Conservation (phyloP, 2,797 vertebrate genomes). For the Streptopelia turtur region DNA sequence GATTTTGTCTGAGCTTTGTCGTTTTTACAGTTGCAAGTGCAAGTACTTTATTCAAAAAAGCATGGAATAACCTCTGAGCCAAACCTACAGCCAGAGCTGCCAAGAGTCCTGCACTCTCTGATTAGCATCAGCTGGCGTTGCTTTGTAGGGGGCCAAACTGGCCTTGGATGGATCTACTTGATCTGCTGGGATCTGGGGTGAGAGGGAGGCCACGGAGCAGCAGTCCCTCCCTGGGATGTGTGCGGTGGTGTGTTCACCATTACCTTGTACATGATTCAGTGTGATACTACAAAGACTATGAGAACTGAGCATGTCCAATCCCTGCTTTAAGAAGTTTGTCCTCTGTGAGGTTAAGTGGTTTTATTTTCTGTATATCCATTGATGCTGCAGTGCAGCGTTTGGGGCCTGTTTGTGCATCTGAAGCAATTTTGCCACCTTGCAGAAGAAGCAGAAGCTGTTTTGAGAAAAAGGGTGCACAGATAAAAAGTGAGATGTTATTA, state of each 20-base stretch:
- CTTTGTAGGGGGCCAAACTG: background rate
- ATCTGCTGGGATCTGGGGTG: background rate
- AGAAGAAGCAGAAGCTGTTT: background rate
- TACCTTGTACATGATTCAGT: rapidly evolving
- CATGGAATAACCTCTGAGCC: background rate
- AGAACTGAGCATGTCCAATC: background rate
- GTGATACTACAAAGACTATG: background rate
- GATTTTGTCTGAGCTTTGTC: background rate
- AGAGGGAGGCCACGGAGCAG: background rate
- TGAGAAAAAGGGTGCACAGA: background rate
- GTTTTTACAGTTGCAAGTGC: background rate
- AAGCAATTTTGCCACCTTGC: background rate
- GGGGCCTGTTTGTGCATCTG: background rate
- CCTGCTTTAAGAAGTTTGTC: background rate
- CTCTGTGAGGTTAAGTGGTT: rapidly evolving
- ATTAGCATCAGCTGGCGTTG: background rate
- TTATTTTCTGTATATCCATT: background rate
- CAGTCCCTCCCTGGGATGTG: rapidly evolving
- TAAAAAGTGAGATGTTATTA: background rate
- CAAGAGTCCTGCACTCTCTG: background rate
- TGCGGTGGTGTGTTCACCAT: background rate
- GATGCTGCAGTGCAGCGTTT: background rate
- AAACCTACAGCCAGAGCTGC: background rate
- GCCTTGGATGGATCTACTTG: background rate
- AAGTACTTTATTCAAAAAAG: background rate